Conservation (phyloP, 1,140 invertebrate species). For the Drosophila prosaltans region DNA sequence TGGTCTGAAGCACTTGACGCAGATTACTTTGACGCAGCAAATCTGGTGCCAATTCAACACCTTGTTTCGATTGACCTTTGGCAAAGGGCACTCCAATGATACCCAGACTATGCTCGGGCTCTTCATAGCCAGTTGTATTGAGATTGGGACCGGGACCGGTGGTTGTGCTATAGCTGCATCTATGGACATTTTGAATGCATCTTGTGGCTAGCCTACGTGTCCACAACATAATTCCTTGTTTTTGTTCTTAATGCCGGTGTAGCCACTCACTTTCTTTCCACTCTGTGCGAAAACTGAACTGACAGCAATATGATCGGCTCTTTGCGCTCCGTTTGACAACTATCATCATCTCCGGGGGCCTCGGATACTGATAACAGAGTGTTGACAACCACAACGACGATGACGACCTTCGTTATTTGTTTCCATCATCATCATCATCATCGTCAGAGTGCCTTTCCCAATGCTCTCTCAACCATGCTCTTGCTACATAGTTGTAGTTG, state of each 20-base stretch:
- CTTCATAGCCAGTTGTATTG: neutral
- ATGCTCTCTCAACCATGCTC: neutral
- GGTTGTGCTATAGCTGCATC: slow-evolving; percentile 9
- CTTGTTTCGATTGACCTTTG: slow-evolving; percentile 87
- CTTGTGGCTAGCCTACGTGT: slow-evolving; percentile 46
- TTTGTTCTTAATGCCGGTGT: neutral
- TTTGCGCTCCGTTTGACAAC: slow-evolving; percentile 6
- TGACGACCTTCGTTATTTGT: slow-evolving; percentile 5
- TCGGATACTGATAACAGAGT: slow-evolving; percentile 1
- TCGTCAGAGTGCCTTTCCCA: neutral
- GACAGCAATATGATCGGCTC: neutral
- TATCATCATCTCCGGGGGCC: slow-evolving; percentile 1
- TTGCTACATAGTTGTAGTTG: slow-evolving; percentile 30
- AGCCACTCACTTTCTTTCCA: slow-evolving; percentile 16
- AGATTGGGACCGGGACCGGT: neutral
- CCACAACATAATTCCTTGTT: slow-evolving; percentile 46
- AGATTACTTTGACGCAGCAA: slow-evolving; percentile 84
- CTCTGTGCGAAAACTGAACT: slow-evolving; percentile 38
- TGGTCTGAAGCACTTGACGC: slow-evolving; percentile 56
- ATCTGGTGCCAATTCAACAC: slow-evolving; percentile 86
- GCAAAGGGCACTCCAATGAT: slow-evolving; percentile 90
- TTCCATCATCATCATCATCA: neutral
- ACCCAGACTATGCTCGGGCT: slow-evolving; percentile 83
- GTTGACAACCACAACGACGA: neutral
- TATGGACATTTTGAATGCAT: slow-evolving; percentile 20